phyloP scores from a whole-genome alignment of 2,888 invertebrate genomes.

The Muscina levida region DNA sequence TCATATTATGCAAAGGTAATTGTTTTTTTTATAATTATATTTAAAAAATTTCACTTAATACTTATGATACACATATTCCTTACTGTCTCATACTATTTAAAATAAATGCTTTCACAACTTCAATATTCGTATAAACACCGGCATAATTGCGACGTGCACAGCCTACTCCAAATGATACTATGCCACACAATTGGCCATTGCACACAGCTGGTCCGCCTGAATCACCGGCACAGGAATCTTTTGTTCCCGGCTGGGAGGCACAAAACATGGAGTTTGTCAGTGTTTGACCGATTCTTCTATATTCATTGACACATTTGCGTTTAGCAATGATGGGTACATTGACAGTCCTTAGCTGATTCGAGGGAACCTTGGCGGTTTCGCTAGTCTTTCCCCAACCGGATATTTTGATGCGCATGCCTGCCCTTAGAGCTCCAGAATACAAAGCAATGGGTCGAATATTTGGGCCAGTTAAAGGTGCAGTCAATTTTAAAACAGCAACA shows the following conservation, averaged over 20 bases:
- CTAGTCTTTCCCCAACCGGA: conserved; percentile 75
- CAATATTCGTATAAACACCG: conserved; percentile 83
- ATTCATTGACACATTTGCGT: conserved; percentile 67
- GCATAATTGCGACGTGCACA: conserved; percentile 82
- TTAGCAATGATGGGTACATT: conserved; percentile 69
- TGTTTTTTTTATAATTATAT: too few species aligned
- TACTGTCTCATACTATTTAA: too few species aligned
- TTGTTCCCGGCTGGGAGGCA: conserved; percentile 71
- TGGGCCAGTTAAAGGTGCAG: conserved; percentile 46
- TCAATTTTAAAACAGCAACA: conserved; percentile 72
- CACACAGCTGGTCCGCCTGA: conserved; percentile 77
- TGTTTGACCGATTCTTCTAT: conserved; percentile 65
- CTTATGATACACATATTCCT: too few species aligned
- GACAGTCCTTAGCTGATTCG: conserved; percentile 72
- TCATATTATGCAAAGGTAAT: too few species aligned
- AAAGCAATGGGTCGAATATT: conserved; percentile 70
- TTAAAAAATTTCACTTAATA: too few species aligned
- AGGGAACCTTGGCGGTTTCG: conserved; percentile 67
- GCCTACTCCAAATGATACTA: conserved; percentile 82
- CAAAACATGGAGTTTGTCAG: conserved; percentile 77
- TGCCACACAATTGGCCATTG: conserved; percentile 80
- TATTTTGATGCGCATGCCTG: conserved; percentile 69
- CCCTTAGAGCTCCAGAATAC: conserved; percentile 65
- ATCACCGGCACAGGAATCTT: conserved; percentile 78
- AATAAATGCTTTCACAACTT: too few species aligned